A percentile compares a stretch with the other conserved stretches of the same genome.
These are phyloP conservation scores for Patella vulgata DNA, from an alignment of 1,140 invertebrate species.

Conservation along the genomic window DNA sequence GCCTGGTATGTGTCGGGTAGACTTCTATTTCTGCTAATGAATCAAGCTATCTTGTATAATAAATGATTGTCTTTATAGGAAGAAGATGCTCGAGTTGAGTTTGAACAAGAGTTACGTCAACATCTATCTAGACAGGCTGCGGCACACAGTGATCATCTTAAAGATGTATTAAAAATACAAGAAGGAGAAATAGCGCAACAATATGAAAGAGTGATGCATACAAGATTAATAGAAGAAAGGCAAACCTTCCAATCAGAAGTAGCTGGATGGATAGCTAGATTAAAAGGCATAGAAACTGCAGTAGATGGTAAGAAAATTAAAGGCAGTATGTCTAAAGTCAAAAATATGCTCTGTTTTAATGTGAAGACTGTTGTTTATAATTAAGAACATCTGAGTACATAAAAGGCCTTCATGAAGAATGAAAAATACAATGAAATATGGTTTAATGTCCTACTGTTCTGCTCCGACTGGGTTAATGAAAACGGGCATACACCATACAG, in stretches of 20 bases:
- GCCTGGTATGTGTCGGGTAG: neutral
- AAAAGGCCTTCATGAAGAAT: too few species aligned
- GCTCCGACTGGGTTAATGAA: too few species aligned
- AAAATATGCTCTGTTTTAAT: neutral
- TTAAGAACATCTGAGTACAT: neutral
- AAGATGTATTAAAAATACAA: slow-evolving; percentile 76
- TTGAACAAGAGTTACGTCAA: slow-evolving; percentile 79
- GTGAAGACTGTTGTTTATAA: neutral
- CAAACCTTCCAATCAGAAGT: slow-evolving; percentile 79
- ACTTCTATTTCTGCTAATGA: neutral
- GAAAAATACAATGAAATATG: too few species aligned
- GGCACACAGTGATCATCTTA: slow-evolving; percentile 85
- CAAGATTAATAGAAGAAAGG: slow-evolving; percentile 73
- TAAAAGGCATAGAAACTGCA: slow-evolving; percentile 88
- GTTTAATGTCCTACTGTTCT: too few species aligned
- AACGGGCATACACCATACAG: too few species aligned
- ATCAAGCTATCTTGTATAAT: neutral
- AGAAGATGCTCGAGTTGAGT: slow-evolving; percentile 72
- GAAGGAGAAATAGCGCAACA: slow-evolving; percentile 76
- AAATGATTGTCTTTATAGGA: too few species aligned
- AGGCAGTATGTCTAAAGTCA: neutral
- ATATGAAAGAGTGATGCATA: slow-evolving; percentile 73
- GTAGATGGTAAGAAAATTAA: slow-evolving; percentile 78
- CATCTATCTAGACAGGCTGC: slow-evolving; percentile 83
- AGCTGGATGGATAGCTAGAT: slow-evolving; percentile 81